Evolutionary conservation across 2,888 invertebrate species (phyloP).

Genomic region (Beris morrisii): DNA sequence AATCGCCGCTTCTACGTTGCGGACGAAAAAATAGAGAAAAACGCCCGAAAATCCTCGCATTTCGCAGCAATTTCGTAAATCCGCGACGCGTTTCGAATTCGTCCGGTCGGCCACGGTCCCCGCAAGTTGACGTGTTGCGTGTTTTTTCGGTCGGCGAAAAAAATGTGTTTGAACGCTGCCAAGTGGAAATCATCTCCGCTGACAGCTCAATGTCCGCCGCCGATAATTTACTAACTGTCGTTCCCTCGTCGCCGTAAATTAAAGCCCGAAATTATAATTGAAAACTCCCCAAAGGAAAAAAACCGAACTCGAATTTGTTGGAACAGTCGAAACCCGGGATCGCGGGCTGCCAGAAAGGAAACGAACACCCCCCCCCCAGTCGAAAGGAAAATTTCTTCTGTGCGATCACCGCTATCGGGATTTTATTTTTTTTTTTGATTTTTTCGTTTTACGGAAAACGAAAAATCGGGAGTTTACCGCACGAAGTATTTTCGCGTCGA

Average conservation of each 20-base stretch:
- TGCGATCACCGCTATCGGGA: too few species aligned
- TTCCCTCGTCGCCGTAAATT: constrained; percentile 5
- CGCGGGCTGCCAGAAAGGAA: too few species aligned
- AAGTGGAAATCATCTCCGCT: constrained; percentile 28
- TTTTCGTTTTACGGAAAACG: too few species aligned
- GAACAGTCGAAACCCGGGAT: too few species aligned
- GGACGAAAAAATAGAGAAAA: constrained; percentile 27
- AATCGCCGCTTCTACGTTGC: constrained; percentile 38
- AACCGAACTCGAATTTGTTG: too few species aligned
- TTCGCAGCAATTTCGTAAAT: background rate
- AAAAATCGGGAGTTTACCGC: too few species aligned
- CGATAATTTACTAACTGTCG: constrained; percentile 33
- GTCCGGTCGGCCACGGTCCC: background rate
- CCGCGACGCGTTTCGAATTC: constrained; percentile 5
- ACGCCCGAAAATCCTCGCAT: background rate
- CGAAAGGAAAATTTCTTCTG: too few species aligned
- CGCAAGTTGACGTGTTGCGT: constrained; percentile 13
- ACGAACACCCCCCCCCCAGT: too few species aligned
- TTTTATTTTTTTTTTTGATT: too few species aligned
- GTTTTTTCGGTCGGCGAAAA: constrained; percentile 2
- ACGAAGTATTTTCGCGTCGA: too few species aligned
- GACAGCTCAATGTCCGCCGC: constrained; percentile 40
- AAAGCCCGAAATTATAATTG: background rate
- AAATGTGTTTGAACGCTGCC: constrained; percentile 25
- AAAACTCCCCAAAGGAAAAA: too few species aligned